Evolutionary conservation across 2,888 invertebrate species (phyloP).

Genomic region (Gerris lacustris): DNA sequence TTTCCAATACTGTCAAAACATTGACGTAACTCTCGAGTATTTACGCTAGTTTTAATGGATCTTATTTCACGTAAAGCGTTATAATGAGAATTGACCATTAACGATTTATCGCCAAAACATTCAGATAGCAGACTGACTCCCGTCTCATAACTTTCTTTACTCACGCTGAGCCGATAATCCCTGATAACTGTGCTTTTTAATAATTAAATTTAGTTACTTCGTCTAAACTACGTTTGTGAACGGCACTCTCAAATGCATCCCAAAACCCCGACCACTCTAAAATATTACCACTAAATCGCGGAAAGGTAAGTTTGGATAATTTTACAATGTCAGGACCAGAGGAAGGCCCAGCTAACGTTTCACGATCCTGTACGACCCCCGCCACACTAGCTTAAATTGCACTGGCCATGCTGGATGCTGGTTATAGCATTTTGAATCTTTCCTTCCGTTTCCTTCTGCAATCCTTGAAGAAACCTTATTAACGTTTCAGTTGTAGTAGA

Average conservation of each 20-base stretch:
- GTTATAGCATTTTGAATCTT: no score
- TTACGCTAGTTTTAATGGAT: no score
- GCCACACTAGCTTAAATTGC: no score
- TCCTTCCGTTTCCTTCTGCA: no score
- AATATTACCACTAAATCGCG: background rate
- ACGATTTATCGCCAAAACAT: background rate
- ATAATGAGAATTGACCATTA: no score
- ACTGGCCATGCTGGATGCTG: no score
- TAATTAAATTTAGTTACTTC: background rate
- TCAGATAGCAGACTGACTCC: background rate
- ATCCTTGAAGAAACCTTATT: no score
- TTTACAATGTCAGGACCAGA: background rate
- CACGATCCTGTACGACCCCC: background rate
- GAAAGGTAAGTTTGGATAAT: background rate
- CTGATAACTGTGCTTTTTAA: background rate
- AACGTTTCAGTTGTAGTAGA: no score
- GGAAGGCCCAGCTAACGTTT: background rate
- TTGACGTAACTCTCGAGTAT: no score
- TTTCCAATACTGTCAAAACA: no score
- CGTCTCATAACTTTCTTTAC: background rate
- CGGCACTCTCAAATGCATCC: background rate
- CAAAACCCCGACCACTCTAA: background rate
- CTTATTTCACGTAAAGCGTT: no score
- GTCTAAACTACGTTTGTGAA: background rate
- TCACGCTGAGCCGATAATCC: background rate